Evolutionary conservation across 2,797 vertebrate genomes (phyloP).

Genomic region (Onychomys arenicola): DNA sequence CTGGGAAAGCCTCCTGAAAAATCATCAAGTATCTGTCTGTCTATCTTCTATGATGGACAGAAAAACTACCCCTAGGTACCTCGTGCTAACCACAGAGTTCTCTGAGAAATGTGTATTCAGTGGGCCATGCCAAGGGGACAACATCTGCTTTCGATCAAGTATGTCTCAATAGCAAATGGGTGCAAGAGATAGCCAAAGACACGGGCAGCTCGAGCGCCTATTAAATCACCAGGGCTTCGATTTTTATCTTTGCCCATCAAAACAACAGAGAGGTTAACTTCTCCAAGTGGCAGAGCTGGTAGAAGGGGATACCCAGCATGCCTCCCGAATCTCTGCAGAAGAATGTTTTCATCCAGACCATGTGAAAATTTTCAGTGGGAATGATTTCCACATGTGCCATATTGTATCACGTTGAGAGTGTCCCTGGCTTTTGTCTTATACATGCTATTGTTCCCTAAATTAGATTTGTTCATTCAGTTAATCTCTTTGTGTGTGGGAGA

Average conservation of each 20-base stretch:
- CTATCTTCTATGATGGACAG: slow-evolving; percentile 41
- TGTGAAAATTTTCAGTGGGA: slow-evolving; percentile 68
- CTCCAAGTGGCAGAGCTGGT: slow-evolving; percentile 63
- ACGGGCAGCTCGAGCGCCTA: slow-evolving; percentile 36
- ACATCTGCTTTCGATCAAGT: slow-evolving; percentile 73
- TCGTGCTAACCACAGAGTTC: slow-evolving; percentile 19
- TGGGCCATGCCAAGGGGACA: slow-evolving; percentile 24
- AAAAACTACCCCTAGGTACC: slow-evolving; percentile 42
- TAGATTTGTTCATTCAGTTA: slow-evolving; percentile 66
- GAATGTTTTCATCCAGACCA: slow-evolving; percentile 69
- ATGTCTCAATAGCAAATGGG: slow-evolving; percentile 61
- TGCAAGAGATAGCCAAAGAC: slow-evolving; percentile 62
- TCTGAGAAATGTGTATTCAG: neutral
- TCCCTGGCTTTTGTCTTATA: slow-evolving; percentile 69
- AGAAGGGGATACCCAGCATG: slow-evolving; percentile 51
- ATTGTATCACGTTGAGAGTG: slow-evolving; percentile 20
- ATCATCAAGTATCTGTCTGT: slow-evolving; percentile 42
- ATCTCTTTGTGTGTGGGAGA: neutral
- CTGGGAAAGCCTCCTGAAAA: slow-evolving; percentile 62
- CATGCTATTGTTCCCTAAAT: slow-evolving; percentile 59
- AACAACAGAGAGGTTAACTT: slow-evolving; percentile 74
- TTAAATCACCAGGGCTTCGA: slow-evolving; percentile 74
- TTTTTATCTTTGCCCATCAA: slow-evolving; percentile 78
- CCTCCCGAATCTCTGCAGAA: slow-evolving; percentile 59
- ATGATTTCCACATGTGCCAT: slow-evolving; percentile 79